Evolutionary conservation across 2,113 vertebrate species (phyloP).

Genomic region (Phaethornis superciliosus): DNA sequence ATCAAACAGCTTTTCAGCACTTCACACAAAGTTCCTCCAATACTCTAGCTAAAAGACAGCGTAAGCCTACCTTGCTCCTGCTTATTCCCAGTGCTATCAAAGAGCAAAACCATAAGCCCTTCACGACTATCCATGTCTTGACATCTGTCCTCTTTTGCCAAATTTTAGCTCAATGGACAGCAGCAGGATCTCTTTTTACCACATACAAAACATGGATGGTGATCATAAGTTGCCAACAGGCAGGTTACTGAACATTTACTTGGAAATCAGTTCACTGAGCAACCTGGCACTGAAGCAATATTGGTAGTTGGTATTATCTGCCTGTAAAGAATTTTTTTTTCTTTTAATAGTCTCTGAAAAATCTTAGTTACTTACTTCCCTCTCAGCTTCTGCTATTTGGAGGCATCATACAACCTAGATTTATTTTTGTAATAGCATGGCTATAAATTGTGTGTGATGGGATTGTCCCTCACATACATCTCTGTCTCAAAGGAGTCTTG

Average conservation of each 20-base stretch:
- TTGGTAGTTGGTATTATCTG: neutral
- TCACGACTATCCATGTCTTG: neutral
- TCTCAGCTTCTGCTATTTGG: neutral
- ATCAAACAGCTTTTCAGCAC: neutral
- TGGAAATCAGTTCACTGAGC: neutral
- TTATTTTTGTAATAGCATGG: neutral
- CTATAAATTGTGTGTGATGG: neutral
- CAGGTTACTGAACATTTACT: neutral
- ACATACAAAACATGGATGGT: neutral
- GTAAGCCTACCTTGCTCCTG: neutral
- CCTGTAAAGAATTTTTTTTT: neutral
- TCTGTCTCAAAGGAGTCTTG: neutral
- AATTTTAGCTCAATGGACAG: neutral
- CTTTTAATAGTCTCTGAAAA: neutral
- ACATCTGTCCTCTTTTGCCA: neutral
- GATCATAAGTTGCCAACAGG: neutral
- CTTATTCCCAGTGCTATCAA: neutral
- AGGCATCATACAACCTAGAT: neutral
- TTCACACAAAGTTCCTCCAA: neutral
- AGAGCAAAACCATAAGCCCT: neutral
- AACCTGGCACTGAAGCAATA: neutral
- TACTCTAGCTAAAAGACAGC: neutral
- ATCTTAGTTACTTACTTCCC: neutral
- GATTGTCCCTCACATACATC: slow-evolving; percentile 9
- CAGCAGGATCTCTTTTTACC: neutral